Evolutionary conservation across 2,797 vertebrate species (phyloP).

Genomic region (Valencia hispanica): DNA sequence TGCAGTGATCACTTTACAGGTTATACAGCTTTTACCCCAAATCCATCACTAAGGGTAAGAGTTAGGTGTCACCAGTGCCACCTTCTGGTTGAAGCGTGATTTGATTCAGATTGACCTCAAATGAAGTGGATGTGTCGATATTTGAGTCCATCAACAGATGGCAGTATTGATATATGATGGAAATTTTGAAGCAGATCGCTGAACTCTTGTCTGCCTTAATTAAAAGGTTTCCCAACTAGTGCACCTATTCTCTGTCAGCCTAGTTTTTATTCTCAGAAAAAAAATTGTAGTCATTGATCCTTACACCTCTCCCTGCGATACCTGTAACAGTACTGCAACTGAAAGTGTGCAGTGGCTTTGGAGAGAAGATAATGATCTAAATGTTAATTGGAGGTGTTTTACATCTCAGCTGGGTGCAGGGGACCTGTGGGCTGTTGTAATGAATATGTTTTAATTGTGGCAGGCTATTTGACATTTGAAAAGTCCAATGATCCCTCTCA

Average conservation of each 20-base stretch:
- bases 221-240: not conserved
- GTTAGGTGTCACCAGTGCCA: conserved; percentile 23
- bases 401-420: conserved; percentile 72
- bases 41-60: not conserved
- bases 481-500: conserved; percentile 74
- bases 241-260: not conserved
- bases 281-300: not conserved
- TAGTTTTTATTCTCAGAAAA: not conserved
- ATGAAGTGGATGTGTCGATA: conserved; percentile 7
- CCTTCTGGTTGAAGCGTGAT: conserved; percentile 8
- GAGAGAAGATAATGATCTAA: conserved; percentile 66
- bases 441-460: conserved; percentile 82
- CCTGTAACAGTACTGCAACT: not conserved
- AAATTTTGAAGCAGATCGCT: not conserved
- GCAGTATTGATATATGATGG: conserved; percentile 56
- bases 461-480: conserved; percentile 82
- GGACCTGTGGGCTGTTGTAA: conserved; percentile 71
- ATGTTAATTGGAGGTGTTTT: conserved; percentile 77
- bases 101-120: not conserved
- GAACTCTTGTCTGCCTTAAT: not conserved
- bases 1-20: not conserved
- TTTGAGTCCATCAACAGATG: conserved; percentile 64
- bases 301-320: not conserved
- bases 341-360: conserved; percentile 22
- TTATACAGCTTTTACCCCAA: not conserved